Conservation (phyloP, 1,140 invertebrate genomes). For the Tribolium madens region DNA sequence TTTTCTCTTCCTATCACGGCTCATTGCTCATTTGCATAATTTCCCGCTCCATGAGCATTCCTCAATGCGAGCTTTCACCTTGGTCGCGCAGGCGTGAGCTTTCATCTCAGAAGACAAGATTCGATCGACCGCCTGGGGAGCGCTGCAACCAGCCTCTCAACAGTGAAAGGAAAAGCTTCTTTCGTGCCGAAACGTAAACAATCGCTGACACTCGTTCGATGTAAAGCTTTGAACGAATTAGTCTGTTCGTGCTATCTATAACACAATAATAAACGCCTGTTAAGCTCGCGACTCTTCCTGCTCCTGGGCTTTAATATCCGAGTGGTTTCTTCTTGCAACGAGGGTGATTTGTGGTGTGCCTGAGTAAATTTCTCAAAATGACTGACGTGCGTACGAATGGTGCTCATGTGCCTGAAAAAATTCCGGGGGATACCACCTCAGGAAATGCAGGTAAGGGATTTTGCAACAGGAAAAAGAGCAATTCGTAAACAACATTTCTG, state of each 20-base stretch:
- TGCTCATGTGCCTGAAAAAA: slow-evolving; percentile 44
- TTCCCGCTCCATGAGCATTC: not conserved
- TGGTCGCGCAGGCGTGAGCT: slow-evolving; percentile 9
- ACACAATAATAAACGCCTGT: slow-evolving; percentile 46
- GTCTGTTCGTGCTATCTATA: slow-evolving; percentile 34
- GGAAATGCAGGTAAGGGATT: slow-evolving; percentile 36
- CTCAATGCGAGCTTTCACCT: not conserved
- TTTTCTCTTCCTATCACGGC: not conserved
- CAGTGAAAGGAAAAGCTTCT: slow-evolving; percentile 19
- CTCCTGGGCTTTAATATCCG: slow-evolving; percentile 30
- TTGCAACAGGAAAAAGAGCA: not conserved
- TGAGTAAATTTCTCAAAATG: slow-evolving; percentile 20
- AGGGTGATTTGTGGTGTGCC: slow-evolving; percentile 11
- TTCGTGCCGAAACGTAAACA: slow-evolving; percentile 36
- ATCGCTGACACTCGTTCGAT: slow-evolving; percentile 37
- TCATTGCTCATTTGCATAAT: slow-evolving; percentile 4
- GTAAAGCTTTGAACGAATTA: slow-evolving; percentile 35
- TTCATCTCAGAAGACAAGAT: slow-evolving; percentile 33
- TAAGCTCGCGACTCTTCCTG: slow-evolving; percentile 26
- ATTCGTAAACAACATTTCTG: not conserved
- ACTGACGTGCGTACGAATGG: slow-evolving; percentile 48
- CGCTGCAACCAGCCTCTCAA: slow-evolving; percentile 49
- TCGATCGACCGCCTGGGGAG: slow-evolving; percentile 37
- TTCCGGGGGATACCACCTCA: slow-evolving; percentile 20
- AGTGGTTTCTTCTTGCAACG: not conserved